Evolutionary conservation across 2,888 invertebrate genomes (phyloP).

Genomic region (Idaea biselata): DNA sequence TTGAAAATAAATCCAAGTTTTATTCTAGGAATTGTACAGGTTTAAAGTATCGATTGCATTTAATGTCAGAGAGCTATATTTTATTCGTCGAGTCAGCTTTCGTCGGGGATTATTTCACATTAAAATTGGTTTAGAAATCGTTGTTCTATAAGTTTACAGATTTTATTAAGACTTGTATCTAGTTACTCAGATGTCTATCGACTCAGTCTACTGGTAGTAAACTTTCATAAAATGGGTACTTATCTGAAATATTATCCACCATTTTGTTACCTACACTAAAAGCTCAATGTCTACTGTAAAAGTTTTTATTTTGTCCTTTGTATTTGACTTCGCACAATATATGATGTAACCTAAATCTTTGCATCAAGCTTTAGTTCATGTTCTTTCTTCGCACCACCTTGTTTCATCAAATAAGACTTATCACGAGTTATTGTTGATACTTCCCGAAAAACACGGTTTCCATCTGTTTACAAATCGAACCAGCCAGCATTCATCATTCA

Average conservation of each 20-base stretch:
- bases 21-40: neutral
- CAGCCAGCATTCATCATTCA: neutral
- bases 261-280: neutral
- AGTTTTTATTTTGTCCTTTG: too few species aligned
- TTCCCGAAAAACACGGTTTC: too few species aligned
- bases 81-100: neutral
- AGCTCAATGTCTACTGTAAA: too few species aligned
- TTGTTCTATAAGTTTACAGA: slow-evolving; percentile 1
- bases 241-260: neutral
- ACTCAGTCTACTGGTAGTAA: neutral
- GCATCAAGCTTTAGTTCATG: too few species aligned
- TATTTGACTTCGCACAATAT: too few species aligned
- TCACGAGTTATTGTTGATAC: too few species aligned
- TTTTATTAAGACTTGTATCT: neutral
- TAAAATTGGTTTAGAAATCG: slow-evolving; percentile 11
- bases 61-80: slow-evolving; percentile 13
- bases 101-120: neutral
- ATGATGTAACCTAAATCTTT: too few species aligned
- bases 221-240: slow-evolving; percentile 2
- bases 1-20: neutral
- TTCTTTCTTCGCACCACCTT: too few species aligned
- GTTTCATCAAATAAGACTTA: too few species aligned
- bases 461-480: too few species aligned
- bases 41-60: neutral
- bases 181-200: neutral